Base-by-base conservation (phyloP, 2,113 vertebrate species). In the Cyanocitta stelleri region DNA sequence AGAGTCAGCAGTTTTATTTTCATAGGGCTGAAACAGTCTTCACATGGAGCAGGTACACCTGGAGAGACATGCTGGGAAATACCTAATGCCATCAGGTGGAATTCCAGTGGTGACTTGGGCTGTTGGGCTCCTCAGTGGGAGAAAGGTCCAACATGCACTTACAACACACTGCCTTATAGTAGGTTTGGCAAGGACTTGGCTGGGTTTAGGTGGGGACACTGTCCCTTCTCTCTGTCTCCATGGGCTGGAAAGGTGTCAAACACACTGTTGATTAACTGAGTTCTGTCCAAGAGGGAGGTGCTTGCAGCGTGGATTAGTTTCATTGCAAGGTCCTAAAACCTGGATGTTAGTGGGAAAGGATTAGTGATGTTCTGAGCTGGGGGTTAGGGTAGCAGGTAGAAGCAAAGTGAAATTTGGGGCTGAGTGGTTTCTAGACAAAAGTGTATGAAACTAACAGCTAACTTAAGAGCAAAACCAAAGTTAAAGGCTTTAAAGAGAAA, bases 161-260 rank as follows among this genome's bases (percentile, higher is more conserved):
- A 27, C 12, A n/a, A 64, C 32, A 30, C 39, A 15, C 6, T 0
- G 0, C n/a, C 24, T 64, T 26, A 16, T 3, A 15, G 39, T 15
- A 27, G 0, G 1, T 46, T 62, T 69, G 87, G 16, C 30, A 78
- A 77, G 61, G 51, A 41, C 51, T 56, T 91, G 44, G 8, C 12
- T 16, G 4, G 51, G 4, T 44, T 75, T 44, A n/a, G n/a, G 35
- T 52, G 32, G 32, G 33, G 10, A 32, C 9, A 7, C 8, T 73
- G 10, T 32, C 20, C 33, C 4, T 66, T 75, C 16, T 68, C 13
- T 68, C 72, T 37, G 9, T 39, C 52, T 82, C n/a, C 17, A 2
- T 15, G 58, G 49, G 16, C 39, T 69, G 54, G 13, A 68, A 77
- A 64, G 17, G 15, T 76, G 54, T 54, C 48, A 62, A 73, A 41